A percentile compares a stretch with the other conserved stretches of the same genome.
phyloP scores from a whole-genome alignment of 1,140 invertebrate genomes.

The Zophobas morio region DNA sequence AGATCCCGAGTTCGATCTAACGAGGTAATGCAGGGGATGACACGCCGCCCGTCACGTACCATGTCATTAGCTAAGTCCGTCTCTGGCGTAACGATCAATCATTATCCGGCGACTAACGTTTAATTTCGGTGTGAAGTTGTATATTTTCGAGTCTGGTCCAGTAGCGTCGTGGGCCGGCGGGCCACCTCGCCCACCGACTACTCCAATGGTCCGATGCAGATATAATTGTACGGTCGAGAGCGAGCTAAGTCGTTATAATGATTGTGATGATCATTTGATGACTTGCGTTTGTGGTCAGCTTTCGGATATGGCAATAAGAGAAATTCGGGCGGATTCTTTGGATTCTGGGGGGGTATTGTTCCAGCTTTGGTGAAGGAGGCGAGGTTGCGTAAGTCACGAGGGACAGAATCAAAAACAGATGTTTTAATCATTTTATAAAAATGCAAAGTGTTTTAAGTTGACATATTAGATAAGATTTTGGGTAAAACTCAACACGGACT shows the following conservation, averaged over 20 bases:
- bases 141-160: conserved; percentile 49
- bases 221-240: conserved; percentile 58
- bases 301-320: conserved; percentile 53
- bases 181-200: neutral
- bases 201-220: conserved; percentile 48
- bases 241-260: conserved; percentile 57
- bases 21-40: conserved; percentile 59
- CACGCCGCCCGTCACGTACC: conserved; percentile 57
- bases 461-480: too few relatives aligned
- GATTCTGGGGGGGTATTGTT: conserved; percentile 18
- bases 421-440: too few relatives aligned
- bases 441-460: too few relatives aligned
- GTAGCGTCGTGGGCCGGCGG: conserved; percentile 37
- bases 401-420: too few relatives aligned
- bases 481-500: too few relatives aligned
- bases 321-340: conserved; percentile 52
- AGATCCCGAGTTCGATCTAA: conserved; percentile 50
- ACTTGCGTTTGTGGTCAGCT: conserved; percentile 53
- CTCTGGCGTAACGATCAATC: conserved; percentile 60
- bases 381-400: too few relatives aligned
- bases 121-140: conserved; percentile 57
- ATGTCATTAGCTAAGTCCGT: conserved; percentile 59
- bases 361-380: too few relatives aligned
- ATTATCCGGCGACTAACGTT: conserved; percentile 59
- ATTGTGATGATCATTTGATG: conserved; percentile 60